A percentile compares a stretch with the other conserved stretches of the same genome.
phyloP scores from a whole-genome alignment of 2,113 vertebrate species.

The Carassius carassius region DNA sequence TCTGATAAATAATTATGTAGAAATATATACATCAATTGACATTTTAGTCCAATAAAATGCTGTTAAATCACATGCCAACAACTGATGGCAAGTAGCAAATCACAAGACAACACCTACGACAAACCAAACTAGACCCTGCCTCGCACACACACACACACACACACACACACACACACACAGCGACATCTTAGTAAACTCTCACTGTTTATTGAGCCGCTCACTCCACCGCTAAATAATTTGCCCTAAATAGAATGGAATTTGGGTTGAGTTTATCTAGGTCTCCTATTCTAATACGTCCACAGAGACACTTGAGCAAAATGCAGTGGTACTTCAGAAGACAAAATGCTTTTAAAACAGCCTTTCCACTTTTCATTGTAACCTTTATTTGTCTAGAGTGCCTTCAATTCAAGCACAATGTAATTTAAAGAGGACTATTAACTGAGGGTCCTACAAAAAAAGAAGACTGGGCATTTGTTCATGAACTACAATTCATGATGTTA shows the following conservation, averaged over 20 bases:
- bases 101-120: not conserved
- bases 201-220: constrained; percentile 6
- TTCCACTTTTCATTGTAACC: not conserved
- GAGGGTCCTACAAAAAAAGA: too few species aligned
- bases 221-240: constrained; percentile 36
- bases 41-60: not conserved
- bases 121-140: not conserved
- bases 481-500: too few species aligned
- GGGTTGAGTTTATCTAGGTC: constrained; percentile 38
- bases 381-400: not conserved
- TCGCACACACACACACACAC: constrained; percentile 41
- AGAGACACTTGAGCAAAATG: constrained; percentile 2
- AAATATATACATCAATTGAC: not conserved
- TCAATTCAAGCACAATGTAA: not conserved
- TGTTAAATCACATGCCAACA: not conserved
- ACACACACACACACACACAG: constrained; percentile 47
- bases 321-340: not conserved
- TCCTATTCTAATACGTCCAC: constrained; percentile 32
- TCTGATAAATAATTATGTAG: not conserved
- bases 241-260: constrained; percentile 40
- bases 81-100: not conserved
- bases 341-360: not conserved
- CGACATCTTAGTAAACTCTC: not conserved
- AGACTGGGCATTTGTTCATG: too few species aligned
- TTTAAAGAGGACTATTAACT: not conserved